These are phyloP conservation scores for Lucilia cuprina DNA, from an alignment of 1,140 invertebrate genomes.

Conservation along the genomic window DNA sequence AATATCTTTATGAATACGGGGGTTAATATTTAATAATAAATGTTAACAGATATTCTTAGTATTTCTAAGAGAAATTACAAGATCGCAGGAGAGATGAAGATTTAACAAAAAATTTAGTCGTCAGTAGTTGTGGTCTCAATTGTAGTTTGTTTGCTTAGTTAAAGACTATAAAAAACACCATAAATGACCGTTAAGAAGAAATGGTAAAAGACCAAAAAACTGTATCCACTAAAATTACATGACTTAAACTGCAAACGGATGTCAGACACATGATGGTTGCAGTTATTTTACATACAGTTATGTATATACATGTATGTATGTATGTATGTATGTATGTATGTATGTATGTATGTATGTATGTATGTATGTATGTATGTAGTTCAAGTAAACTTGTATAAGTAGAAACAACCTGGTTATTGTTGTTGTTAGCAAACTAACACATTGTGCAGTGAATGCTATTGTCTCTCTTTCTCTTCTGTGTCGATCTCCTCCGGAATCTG, in stretches of 20 bases:
- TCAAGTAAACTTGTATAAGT: neutral
- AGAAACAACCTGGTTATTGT: too few species aligned
- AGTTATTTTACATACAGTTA: neutral
- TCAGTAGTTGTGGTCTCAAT: too few species aligned
- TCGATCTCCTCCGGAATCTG: neutral
- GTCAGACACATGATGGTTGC: neutral
- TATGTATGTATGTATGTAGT: neutral
- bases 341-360: neutral
- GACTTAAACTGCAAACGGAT: constrained; percentile 8
- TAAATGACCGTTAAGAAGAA: neutral
- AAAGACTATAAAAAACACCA: too few species aligned
- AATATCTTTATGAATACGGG: too few species aligned
- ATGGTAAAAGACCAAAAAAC: neutral
- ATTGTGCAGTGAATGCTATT: neutral
- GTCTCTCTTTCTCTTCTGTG: neutral
- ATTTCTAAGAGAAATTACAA: too few species aligned
- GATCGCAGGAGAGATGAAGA: too few species aligned
- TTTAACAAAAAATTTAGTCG: too few species aligned
- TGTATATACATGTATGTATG: too few species aligned
- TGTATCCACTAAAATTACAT: neutral
- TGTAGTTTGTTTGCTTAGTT: neutral
- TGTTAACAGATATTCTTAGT: too few species aligned
- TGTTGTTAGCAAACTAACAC: neutral
- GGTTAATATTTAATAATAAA: neutral
- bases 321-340: neutral